Evolutionary conservation across 2,113 vertebrate species (phyloP).

Genomic region (Narcine bancroftii): DNA sequence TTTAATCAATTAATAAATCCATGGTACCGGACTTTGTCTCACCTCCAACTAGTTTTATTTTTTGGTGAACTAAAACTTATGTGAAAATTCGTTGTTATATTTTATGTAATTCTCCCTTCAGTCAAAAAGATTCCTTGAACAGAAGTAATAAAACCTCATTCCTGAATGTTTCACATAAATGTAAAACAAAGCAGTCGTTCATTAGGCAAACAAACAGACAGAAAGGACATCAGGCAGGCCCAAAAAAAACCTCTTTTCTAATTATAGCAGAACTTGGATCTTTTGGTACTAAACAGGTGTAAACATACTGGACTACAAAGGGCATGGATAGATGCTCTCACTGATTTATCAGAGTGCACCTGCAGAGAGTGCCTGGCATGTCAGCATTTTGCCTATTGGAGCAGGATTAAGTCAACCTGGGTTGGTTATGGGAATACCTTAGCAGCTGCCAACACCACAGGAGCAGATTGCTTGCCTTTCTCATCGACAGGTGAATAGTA

Average conservation of each 20-base stretch:
- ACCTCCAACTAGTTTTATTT: background rate
- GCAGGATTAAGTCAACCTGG: background rate
- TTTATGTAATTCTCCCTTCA: background rate
- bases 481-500: background rate
- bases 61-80: background rate
- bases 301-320: background rate
- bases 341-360: background rate
- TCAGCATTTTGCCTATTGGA: constrained; percentile 7
- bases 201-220: background rate
- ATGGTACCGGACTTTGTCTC: background rate
- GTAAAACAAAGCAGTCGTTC: background rate
- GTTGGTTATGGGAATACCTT: background rate
- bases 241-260: background rate
- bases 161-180: background rate
- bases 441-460: constrained; percentile 29
- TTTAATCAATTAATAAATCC: background rate
- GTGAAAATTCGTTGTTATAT: background rate
- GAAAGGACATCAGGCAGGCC: background rate
- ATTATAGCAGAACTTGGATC: background rate
- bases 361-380: background rate
- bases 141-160: background rate
- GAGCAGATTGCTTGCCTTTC: constrained; percentile 24
- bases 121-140: background rate
- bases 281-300: background rate
- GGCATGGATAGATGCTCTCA: background rate